A percentile compares a stretch with the other conserved stretches of the same genome.
These are phyloP conservation scores for Turritopsis rubra DNA, from an alignment of 30 jellyfish, hydroid and myxozoan genomes.

Conservation along the genomic window DNA sequence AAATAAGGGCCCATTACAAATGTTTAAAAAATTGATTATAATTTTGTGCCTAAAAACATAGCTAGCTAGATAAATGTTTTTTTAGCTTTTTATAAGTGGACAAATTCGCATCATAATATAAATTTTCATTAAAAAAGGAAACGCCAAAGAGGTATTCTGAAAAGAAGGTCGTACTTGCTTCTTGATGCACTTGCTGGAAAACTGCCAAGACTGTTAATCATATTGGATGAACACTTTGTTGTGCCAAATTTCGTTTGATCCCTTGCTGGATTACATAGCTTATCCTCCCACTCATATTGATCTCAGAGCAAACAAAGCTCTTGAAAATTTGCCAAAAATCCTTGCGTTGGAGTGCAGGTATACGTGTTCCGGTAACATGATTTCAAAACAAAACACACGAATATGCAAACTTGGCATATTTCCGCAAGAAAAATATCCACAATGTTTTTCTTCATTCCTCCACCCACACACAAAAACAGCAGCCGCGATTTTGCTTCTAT, in stretches of 20 bases:
- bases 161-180: background rate
- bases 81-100: too few species aligned
- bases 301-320: background rate
- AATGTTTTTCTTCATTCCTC: too few species aligned
- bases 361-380: background rate
- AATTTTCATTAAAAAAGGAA: too few species aligned
- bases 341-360: background rate
- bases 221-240: background rate
- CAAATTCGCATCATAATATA: too few species aligned
- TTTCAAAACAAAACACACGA: background rate
- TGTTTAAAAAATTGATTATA: too few species aligned
- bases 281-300: background rate
- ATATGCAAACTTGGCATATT: background rate
- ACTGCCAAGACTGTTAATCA: background rate
- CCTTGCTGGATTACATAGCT: background rate
- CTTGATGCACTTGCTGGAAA: background rate
- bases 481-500: too few species aligned
- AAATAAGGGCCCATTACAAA: too few species aligned
- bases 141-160: background rate
- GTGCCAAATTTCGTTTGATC: background rate
- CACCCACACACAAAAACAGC: too few species aligned
- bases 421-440: too few species aligned
- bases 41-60: too few species aligned
- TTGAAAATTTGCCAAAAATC: background rate
- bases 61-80: too few species aligned